Evolutionary conservation across 1,140 invertebrate genomes (phyloP).

Genomic region (Saccostrea echinata): DNA sequence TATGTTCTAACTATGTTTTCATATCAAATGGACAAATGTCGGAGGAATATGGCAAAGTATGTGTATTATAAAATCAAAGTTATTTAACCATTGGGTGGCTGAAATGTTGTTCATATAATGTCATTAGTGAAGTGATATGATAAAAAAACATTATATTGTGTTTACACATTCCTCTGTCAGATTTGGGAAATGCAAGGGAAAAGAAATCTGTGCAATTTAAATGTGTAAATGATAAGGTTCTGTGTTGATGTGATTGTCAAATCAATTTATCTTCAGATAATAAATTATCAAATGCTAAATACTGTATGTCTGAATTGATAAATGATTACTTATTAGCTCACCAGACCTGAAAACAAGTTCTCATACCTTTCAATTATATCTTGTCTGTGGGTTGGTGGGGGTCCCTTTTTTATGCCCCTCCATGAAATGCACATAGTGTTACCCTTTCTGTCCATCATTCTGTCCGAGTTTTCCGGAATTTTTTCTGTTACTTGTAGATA

Average conservation of each 20-base stretch:
- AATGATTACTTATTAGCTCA: too few species aligned
- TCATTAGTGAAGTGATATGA: neutral
- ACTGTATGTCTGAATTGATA: too few species aligned
- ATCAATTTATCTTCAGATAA: constrained; percentile 31
- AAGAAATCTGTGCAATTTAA: constrained; percentile 28
- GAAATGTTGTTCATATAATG: neutral
- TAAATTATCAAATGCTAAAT: neutral
- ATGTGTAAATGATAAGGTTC: neutral
- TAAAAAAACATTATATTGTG: neutral
- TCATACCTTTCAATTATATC: too few species aligned
- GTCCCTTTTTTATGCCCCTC: too few species aligned
- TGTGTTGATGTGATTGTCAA: constrained; percentile 21
- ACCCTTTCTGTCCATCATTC: too few species aligned
- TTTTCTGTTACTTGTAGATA: too few species aligned
- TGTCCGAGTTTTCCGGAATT: too few species aligned
- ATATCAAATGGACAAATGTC: neutral
- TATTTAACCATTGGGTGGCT: neutral
- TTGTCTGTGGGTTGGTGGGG: too few species aligned
- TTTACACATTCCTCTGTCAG: constrained; percentile 17
- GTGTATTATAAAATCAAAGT: neutral
- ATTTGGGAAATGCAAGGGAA: neutral
- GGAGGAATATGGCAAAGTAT: neutral
- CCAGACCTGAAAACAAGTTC: too few species aligned
- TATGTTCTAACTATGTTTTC: neutral
- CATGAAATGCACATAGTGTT: too few species aligned